These are phyloP conservation scores for Pristionchus maxplancki DNA, from an alignment of 2,888 invertebrate species.

Conservation along the genomic window DNA sequence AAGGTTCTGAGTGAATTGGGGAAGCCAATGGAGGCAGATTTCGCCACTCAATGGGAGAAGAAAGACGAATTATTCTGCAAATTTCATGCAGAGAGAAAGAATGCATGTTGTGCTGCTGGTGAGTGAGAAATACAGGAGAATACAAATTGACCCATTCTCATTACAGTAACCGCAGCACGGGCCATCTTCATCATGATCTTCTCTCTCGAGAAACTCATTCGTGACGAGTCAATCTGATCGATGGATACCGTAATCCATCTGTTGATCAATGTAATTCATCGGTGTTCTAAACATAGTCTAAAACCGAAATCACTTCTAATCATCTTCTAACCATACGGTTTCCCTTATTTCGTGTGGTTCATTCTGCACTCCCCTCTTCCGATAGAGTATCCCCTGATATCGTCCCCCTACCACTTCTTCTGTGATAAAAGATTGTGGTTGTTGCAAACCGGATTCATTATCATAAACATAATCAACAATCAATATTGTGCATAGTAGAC, in stretches of 20 bases:
- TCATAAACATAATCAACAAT: constrained; percentile 5
- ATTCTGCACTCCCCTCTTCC: constrained; percentile 2
- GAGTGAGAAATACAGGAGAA: background rate
- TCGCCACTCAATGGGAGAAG: constrained; percentile 57
- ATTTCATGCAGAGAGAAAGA: constrained; percentile 34
- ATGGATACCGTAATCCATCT: background rate
- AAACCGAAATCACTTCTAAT: constrained; percentile 43
- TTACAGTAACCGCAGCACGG: constrained; percentile 60
- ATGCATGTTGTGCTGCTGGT: constrained; percentile 52
- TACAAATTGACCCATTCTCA: background rate
- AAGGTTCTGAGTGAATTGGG: constrained; percentile 49
- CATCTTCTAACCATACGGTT: constrained; percentile 22
- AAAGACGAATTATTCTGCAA: constrained; percentile 58
- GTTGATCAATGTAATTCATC: constrained; percentile 6
- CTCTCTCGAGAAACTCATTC: constrained; percentile 59
- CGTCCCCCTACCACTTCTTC: background rate
- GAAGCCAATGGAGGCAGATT: constrained; percentile 39
- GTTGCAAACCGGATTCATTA: background rate
- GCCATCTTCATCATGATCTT: constrained; percentile 61
- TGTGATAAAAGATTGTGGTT: constrained; percentile 20
- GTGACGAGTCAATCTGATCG: constrained; percentile 25
- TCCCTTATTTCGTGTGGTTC: constrained; percentile 23
- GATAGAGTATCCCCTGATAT: constrained; percentile 37
- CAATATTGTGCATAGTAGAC: constrained; percentile 17
- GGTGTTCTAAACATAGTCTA: constrained; percentile 34